Conservation (phyloP, 2,888 invertebrate genomes). For the Chrysodeixis includens region DNA sequence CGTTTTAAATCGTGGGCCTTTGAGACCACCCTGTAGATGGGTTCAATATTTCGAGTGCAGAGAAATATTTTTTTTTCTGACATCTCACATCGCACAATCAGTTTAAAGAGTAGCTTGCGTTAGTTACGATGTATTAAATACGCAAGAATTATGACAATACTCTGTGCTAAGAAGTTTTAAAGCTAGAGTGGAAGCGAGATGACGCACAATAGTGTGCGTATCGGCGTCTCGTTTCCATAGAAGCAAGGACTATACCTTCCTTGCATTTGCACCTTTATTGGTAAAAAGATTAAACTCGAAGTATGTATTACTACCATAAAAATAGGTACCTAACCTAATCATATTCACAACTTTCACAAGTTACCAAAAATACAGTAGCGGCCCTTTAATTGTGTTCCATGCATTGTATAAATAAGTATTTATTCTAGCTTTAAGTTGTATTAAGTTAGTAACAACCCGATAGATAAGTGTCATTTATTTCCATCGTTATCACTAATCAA, state of each 20-base stretch:
- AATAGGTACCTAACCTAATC: neutral
- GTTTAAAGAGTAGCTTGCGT: too few relatives aligned
- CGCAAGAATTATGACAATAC: too few relatives aligned
- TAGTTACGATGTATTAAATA: too few relatives aligned
- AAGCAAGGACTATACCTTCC: too few relatives aligned
- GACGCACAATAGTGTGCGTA: too few relatives aligned
- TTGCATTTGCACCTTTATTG: too few relatives aligned
- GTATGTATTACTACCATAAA: neutral
- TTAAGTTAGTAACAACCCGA: constrained; percentile 20
- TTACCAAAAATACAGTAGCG: constrained; percentile 67
- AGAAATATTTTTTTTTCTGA: neutral
- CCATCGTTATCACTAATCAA: too few relatives aligned
- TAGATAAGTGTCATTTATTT: too few relatives aligned
- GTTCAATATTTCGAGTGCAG: neutral
- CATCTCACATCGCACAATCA: too few relatives aligned
- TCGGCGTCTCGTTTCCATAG: too few relatives aligned
- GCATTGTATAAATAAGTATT: constrained; percentile 75
- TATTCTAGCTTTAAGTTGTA: constrained; percentile 77
- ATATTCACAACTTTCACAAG: constrained; percentile 51
- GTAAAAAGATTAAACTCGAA: neutral
- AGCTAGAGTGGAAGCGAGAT: too few relatives aligned
- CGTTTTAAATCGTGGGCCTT: neutral
- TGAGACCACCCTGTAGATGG: neutral
- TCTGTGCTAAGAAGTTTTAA: too few relatives aligned
- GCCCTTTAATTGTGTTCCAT: constrained; percentile 71